Percentiles rank a stretch among this genome's conserved stretches.
These are phyloP conservation scores for Syncerus caffer DNA, from an alignment of 2,797 vertebrate genomes.

Conservation along the genomic window DNA sequence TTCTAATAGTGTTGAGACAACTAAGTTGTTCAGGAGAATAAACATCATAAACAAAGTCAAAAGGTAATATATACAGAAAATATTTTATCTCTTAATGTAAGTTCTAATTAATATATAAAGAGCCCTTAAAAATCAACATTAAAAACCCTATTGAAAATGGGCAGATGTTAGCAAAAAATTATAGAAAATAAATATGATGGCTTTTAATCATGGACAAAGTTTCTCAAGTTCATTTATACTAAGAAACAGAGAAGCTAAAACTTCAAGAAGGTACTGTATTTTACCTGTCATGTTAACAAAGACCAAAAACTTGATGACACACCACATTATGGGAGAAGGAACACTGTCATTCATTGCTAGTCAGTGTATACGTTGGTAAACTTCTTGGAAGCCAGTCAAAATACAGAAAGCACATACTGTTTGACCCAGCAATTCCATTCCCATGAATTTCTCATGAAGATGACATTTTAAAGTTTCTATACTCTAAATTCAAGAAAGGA, in stretches of 20 bases:
- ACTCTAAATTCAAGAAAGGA: not conserved
- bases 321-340: not conserved
- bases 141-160: not conserved
- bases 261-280: not conserved
- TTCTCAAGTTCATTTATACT: not conserved
- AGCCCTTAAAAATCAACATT: not conserved
- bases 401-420: rapidly evolving
- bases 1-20: not conserved
- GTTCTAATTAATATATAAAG: not conserved
- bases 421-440: not conserved
- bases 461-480: not conserved
- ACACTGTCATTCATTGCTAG: not conserved
- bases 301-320: not conserved
- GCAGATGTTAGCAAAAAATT: not conserved
- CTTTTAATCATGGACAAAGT: not conserved
- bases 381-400: not conserved
- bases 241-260: not conserved
- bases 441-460: not conserved
- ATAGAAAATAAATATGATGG: not conserved
- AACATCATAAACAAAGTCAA: not conserved
- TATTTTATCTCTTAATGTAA: not conserved
- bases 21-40: not conserved
- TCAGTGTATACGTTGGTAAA: not conserved
- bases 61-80: not conserved
- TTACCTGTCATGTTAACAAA: not conserved